phyloP scores from a whole-genome alignment of 2,888 invertebrate species.

The Toxonevra muliebris region DNA sequence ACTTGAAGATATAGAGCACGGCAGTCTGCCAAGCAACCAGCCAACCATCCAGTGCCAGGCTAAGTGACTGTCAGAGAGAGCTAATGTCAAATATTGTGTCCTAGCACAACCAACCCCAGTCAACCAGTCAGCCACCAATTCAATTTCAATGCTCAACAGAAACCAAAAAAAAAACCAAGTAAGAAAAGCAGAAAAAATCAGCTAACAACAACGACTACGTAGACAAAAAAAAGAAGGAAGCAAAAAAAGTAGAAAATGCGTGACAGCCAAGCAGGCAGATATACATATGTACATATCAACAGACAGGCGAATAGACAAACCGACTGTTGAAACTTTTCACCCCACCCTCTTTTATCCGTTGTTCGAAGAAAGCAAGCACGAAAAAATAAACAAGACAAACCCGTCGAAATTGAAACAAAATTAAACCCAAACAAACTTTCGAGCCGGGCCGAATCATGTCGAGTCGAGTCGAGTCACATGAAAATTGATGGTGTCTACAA shows the following conservation, averaged over 20 bases:
- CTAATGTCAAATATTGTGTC: no score
- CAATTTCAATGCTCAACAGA: background rate
- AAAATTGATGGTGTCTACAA: constrained; percentile 31
- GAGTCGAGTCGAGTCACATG: constrained; percentile 1
- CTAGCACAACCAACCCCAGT: no score
- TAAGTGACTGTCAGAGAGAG: background rate
- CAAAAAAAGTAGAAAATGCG: background rate
- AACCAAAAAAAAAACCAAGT: no score
- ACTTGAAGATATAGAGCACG: background rate
- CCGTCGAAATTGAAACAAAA: no score
- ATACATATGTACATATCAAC: constrained; percentile 6
- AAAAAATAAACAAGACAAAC: constrained; percentile 10
- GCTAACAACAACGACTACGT: background rate
- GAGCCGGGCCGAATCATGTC: no score
- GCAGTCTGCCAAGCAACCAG: background rate
- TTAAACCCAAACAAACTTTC: background rate
- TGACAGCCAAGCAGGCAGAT: background rate
- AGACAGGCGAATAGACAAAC: background rate
- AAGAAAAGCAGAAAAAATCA: background rate
- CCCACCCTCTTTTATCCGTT: no score
- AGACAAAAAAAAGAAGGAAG: background rate
- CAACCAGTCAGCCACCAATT: no score
- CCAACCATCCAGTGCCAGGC: constrained; percentile 1
- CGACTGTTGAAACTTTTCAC: background rate
- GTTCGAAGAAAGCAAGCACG: background rate